A percentile compares a stretch with the other conserved stretches of the same genome.
phyloP scores from a whole-genome alignment of 2,888 invertebrate species.

The Sinelater perroti region DNA sequence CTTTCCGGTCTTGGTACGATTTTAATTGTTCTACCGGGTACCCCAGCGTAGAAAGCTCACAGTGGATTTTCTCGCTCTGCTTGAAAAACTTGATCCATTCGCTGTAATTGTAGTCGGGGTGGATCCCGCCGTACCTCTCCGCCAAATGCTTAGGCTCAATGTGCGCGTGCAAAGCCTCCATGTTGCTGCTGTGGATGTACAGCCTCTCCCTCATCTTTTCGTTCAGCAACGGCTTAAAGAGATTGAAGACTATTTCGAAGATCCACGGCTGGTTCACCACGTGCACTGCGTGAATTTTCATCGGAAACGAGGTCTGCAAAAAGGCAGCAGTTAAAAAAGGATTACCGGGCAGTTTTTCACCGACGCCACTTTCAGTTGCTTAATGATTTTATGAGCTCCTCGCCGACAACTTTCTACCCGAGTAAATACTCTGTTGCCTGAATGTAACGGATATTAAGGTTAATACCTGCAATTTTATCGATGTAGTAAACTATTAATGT shows the following conservation, averaged over 20 bases:
- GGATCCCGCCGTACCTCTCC: conserved; percentile 68
- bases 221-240: conserved; percentile 80
- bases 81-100: conserved; percentile 75
- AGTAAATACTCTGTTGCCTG: no score
- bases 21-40: conserved; percentile 45
- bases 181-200: conserved; percentile 76
- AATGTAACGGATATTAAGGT: no score
- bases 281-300: conserved; percentile 78
- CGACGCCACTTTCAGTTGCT: no score
- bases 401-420: no score
- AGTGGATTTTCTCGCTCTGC: conserved; percentile 66
- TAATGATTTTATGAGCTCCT: no score
- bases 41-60: conserved; percentile 71
- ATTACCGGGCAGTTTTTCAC: no score
- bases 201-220: conserved; percentile 70
- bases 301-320: conserved; percentile 74
- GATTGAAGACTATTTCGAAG: conserved; percentile 79
- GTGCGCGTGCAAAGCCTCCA: conserved; percentile 77
- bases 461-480: no score
- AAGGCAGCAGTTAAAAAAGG: no score
- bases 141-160: conserved; percentile 76
- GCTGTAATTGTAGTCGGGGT: conserved; percentile 78
- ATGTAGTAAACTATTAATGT: no score
- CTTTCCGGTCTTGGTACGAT: no score
- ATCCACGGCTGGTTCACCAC: conserved; percentile 84